Evolutionary conservation across 2,888 invertebrate genomes (phyloP).

Genomic region (Parthenolecanium corni): DNA sequence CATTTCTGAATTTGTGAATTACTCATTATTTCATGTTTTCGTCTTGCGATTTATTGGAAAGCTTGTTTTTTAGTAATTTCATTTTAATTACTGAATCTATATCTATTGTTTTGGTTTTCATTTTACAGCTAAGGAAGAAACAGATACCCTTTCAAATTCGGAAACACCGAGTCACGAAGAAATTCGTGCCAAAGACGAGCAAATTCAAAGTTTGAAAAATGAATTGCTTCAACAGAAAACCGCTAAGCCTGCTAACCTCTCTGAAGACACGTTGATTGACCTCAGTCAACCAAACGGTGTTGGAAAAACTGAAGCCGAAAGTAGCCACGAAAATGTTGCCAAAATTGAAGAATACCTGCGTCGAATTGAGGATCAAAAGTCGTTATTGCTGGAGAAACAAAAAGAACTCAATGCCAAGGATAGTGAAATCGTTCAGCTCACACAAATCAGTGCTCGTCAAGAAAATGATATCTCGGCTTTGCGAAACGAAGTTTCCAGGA

Average conservation of each 20-base stretch:
- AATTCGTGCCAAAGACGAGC: neutral
- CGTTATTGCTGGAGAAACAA: constrained; percentile 5
- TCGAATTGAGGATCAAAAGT: constrained; percentile 7
- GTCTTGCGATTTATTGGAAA: too few relatives aligned
- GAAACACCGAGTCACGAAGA: neutral
- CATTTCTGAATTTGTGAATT: too few relatives aligned
- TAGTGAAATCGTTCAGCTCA: neutral
- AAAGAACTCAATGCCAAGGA: constrained; percentile 17
- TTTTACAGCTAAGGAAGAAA: neutral
- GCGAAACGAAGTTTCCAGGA: neutral
- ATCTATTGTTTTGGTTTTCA: neutral
- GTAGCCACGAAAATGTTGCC: neutral
- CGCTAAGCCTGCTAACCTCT: neutral
- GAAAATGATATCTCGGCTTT: neutral
- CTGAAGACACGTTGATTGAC: constrained; percentile 2
- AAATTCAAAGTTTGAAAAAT: neutral
- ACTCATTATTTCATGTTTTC: too few relatives aligned
- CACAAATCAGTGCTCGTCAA: neutral
- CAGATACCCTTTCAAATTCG: too few relatives aligned
- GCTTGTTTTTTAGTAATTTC: too few relatives aligned
- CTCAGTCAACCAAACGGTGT: neutral
- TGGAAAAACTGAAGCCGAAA: neutral
- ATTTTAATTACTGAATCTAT: too few relatives aligned
- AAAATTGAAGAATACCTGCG: neutral
- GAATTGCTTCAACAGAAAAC: neutral